These are phyloP conservation scores for Colaptes auratus DNA, from an alignment of 2,113 vertebrate species.

Conservation along the genomic window DNA sequence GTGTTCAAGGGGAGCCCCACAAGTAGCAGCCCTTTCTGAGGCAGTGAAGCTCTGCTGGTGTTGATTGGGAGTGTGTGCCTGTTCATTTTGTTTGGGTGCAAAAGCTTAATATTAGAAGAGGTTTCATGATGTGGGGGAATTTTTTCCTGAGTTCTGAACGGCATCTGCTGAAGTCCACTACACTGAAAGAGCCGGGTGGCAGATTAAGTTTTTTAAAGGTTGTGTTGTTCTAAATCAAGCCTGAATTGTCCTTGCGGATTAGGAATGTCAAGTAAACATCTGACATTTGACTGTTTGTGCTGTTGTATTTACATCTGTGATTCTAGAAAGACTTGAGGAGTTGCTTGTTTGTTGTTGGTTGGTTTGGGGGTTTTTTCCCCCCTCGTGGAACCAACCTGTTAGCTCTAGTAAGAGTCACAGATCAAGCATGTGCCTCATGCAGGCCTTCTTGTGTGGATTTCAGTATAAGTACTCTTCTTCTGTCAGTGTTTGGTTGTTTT, in stretches of 20 bases:
- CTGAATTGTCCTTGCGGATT: background rate
- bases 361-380: no score
- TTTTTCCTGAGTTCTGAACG: background rate
- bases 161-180: background rate
- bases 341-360: no score
- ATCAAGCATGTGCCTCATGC: fast-evolving
- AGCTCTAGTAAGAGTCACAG: background rate
- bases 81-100: background rate
- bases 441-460: background rate
- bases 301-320: background rate
- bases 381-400: background rate
- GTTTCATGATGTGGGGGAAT: background rate
- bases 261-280: background rate
- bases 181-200: background rate
- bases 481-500: fast-evolving
- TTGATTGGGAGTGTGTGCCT: background rate
- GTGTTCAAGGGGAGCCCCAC: background rate
- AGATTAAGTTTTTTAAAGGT: background rate
- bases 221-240: background rate
- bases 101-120: background rate
- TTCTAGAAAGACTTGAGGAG: background rate
- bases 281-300: background rate
- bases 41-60: background rate
- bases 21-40: background rate
- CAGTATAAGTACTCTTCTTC: background rate